These are phyloP conservation scores for Abramis brama DNA, from an alignment of 2,113 vertebrate genomes.

Conservation along the genomic window DNA sequence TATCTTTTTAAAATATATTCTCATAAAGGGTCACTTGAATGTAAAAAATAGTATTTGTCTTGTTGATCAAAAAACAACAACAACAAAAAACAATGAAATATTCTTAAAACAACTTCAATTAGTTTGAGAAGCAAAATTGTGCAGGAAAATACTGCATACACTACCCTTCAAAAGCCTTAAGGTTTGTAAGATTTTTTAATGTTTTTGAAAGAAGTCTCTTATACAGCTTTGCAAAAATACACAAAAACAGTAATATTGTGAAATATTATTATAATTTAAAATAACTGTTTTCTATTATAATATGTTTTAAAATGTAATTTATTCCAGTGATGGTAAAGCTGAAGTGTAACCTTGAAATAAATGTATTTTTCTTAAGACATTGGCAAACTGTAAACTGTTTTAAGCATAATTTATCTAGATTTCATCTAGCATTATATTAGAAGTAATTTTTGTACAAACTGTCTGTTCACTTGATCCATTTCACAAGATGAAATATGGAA, in stretches of 20 bases:
- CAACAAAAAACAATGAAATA: neutral
- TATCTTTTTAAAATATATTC: neutral
- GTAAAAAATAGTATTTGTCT: neutral
- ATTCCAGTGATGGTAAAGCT: neutral
- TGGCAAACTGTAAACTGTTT: neutral
- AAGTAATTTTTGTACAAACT: neutral
- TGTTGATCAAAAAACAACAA: neutral
- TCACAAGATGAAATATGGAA: neutral
- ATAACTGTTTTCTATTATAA: too few relatives aligned
- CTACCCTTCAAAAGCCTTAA: neutral
- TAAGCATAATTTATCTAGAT: neutral
- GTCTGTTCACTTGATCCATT: neutral
- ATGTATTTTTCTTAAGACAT: neutral
- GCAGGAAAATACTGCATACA: too few relatives aligned
- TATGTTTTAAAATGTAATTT: too few relatives aligned
- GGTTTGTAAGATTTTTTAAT: neutral
- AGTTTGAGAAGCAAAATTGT: too few relatives aligned
- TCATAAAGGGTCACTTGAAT: neutral
- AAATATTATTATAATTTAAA: too few relatives aligned
- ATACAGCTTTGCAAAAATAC: neutral
- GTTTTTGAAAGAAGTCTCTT: neutral
- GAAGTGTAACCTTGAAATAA: too few relatives aligned
- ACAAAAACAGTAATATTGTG: too few relatives aligned
- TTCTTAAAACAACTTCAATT: neutral
- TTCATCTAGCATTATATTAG: neutral